Base-by-base conservation (phyloP, 1,140 invertebrate species). In the Danaus plexippus region DNA sequence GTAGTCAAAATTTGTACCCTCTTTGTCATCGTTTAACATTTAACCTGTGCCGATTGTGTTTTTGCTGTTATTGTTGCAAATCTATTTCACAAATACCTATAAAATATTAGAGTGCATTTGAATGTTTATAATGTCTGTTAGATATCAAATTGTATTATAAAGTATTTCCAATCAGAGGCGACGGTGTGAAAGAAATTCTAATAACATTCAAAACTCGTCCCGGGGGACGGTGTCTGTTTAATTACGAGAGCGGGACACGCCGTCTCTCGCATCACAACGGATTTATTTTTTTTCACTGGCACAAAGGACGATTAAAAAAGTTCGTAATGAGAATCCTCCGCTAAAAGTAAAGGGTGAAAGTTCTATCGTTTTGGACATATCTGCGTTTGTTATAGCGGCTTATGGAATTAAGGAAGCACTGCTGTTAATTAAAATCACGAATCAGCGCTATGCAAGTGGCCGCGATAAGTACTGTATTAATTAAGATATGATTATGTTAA, bases 231-330 rank as follows among this genome's bases (percentile, higher is more conserved):
- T 80, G 80, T 83, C 80, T 77, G 77, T 82, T 86, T 86, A 86
- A 86, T 86, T 86, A 86, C 81, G 69, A 61, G 67, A 60, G 66
- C 66, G 67, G 68, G 76, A 71, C 70, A 71, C 67, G 70, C 63
- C 64, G 73, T 75, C 74, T 75, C 72, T 62, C 64, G 64, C 69
- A 77, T 81, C 73, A 74, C 77, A 73, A 77, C 72, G 75, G 73
- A 83, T 80, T 86, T 80, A 77, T 70, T 82, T 85, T 82, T 32
- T 84, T 82, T 73, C 75, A 71, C 61, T 71, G 70, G 66, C 71
- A 85, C 78, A 86, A 83, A 83, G 80, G 80, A 75, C 80, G 81
- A 86, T 86, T 85, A 86, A 86, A 86, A 85, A 86, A 86, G 72
- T 86, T 85, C 71, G 71, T 85, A 81, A 86, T 84, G 78, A 84